These are phyloP conservation scores for Cynoglossus semilaevis DNA, from an alignment of 2,113 vertebrate genomes.

Conservation along the genomic window DNA sequence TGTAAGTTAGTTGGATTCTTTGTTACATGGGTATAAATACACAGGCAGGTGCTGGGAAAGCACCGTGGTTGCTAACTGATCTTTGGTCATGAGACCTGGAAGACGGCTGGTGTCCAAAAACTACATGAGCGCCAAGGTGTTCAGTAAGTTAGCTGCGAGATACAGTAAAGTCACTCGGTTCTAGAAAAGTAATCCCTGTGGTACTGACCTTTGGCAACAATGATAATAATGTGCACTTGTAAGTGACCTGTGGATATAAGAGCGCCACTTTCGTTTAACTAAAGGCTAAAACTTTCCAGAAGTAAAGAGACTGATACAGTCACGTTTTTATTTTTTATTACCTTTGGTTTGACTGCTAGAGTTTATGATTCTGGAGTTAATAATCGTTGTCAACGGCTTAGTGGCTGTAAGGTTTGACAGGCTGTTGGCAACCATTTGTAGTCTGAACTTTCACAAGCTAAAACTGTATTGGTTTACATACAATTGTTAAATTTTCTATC, in stretches of 20 bases:
- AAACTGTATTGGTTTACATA: too few species aligned
- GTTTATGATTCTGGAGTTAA: too few species aligned
- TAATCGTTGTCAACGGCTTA: background rate
- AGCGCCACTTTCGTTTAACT: too few species aligned
- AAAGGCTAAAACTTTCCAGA: too few species aligned
- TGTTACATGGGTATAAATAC: conserved; percentile 70
- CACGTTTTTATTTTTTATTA: background rate
- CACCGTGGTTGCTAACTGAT: conserved; percentile 66
- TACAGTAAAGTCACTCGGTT: conserved; percentile 51
- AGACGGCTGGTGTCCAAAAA: conserved; percentile 53
- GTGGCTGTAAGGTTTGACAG: too few species aligned
- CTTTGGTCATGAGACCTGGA: conserved; percentile 66
- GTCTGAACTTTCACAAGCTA: too few species aligned
- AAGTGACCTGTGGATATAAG: background rate
- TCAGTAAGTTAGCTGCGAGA: conserved; percentile 23
- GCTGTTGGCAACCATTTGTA: too few species aligned
- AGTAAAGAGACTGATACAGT: conserved; percentile 43
- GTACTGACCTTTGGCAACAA: background rate
- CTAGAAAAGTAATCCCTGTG: background rate
- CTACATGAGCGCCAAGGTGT: conserved; percentile 53
- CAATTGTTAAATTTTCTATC: too few species aligned
- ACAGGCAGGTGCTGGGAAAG: conserved; percentile 72
- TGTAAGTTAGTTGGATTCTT: conserved; percentile 23
- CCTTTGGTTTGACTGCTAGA: background rate
- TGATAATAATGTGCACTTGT: too few species aligned